Conservation (phyloP, 2,113 vertebrate genomes). For the Ovis aries region DNA sequence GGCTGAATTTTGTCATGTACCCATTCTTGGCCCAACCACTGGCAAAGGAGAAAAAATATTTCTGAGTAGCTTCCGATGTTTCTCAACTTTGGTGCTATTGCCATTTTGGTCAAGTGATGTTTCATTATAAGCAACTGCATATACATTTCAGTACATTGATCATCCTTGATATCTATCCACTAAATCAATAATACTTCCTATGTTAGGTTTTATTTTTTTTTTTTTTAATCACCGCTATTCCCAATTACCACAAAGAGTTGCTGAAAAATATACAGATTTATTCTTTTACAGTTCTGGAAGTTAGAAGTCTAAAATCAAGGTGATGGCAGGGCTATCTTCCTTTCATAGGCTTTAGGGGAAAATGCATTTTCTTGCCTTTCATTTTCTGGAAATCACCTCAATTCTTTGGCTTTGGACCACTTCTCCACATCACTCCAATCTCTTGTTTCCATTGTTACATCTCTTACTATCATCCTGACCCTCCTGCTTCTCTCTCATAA, state of each 20-base stretch:
- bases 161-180: neutral
- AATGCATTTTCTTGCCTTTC: neutral
- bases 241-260: neutral
- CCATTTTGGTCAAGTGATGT: neutral
- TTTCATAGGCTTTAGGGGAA: neutral
- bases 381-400: neutral
- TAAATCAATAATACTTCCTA: neutral
- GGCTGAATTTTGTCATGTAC: neutral
- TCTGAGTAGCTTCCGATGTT: neutral
- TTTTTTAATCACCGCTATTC: neutral
- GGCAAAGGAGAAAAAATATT: neutral
- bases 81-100: neutral
- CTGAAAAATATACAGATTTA: neutral
- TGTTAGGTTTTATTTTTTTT: neutral
- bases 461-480: neutral
- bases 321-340: neutral
- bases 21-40: neutral
- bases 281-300: neutral
- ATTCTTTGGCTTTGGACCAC: neutral
- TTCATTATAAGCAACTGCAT: neutral
- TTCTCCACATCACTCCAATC: neutral
- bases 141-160: neutral
- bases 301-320: neutral
- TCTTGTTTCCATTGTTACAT: neutral
- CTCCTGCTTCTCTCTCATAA: neutral